phyloP scores from a whole-genome alignment of 2,797 vertebrate genomes.

The Falco rusticolus region DNA sequence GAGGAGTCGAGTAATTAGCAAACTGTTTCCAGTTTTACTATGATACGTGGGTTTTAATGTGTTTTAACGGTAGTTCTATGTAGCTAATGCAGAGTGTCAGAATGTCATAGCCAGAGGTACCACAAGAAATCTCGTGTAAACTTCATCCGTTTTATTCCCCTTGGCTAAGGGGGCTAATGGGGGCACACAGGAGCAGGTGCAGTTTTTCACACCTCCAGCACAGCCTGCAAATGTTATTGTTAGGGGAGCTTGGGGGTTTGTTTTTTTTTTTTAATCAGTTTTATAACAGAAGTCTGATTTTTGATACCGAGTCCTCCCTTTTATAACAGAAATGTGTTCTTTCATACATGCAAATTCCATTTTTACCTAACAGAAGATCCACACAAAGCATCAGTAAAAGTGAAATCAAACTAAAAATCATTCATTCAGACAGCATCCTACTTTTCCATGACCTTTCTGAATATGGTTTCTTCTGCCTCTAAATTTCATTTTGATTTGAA shows the following conservation, averaged over 20 bases:
- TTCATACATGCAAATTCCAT: neutral
- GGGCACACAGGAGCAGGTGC: neutral
- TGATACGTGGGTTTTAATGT: neutral
- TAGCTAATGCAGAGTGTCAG: neutral
- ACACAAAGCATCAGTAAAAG: neutral
- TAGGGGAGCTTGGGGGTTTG: neutral
- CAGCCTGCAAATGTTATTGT: neutral
- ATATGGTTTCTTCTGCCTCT: neutral
- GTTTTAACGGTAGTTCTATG: neutral
- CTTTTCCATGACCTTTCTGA: neutral
- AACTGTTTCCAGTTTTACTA: slow-evolving; percentile 3
- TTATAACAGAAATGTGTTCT: neutral
- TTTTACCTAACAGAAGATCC: slow-evolving; percentile 4
- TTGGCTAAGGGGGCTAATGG: neutral
- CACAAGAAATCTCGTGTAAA: neutral
- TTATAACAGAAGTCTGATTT: neutral
- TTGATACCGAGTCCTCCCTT: neutral
- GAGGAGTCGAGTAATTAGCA: slow-evolving; percentile 8
- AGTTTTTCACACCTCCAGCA: slow-evolving; percentile 37
- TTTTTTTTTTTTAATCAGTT: neutral
- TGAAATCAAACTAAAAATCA: neutral
- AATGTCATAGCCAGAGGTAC: neutral
- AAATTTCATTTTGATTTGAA: slow-evolving; percentile 17
- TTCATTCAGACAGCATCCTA: neutral
- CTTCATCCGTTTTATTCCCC: neutral